Evolutionary conservation across 2,888 invertebrate species (phyloP).

Genomic region (Prenolepis imparis): DNA sequence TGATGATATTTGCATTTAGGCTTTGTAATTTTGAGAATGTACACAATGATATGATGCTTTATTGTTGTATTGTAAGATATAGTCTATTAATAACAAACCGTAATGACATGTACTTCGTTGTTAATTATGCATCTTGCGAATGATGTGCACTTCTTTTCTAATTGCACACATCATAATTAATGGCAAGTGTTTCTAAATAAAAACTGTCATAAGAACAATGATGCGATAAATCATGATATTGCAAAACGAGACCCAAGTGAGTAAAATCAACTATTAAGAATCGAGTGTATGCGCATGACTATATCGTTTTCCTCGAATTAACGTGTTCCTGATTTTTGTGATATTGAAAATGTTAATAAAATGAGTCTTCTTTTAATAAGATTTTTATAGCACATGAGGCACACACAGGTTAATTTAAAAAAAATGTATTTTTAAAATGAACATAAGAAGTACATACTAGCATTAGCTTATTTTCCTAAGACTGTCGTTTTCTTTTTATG

Average conservation of each 20-base stretch:
- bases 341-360: not conserved
- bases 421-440: not conserved
- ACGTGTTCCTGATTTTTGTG: constrained; percentile 15
- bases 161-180: not conserved
- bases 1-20: not conserved
- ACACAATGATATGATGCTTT: not conserved
- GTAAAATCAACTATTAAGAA: constrained; percentile 17
- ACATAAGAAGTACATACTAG: not conserved
- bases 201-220: constrained; percentile 15
- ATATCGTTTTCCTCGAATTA: constrained; percentile 17
- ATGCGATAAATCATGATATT: constrained; percentile 11
- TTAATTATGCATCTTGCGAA: constrained; percentile 7
- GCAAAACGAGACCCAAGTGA: not conserved
- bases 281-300: not conserved
- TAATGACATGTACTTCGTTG: not conserved
- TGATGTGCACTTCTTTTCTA: constrained; percentile 15
- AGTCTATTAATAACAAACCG: not conserved
- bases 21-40: not conserved
- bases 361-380: not conserved
- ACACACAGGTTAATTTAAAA: not conserved
- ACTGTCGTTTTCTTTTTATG: constrained; percentile 16
- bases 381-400: not conserved
- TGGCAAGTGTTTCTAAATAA: not conserved
- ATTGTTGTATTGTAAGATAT: not conserved
- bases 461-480: constrained; percentile 25